Evolutionary conservation across 2,113 vertebrate species (phyloP), one percentile per base, ranked within the genome.

Genomic region (Columbina picui): DNA sequence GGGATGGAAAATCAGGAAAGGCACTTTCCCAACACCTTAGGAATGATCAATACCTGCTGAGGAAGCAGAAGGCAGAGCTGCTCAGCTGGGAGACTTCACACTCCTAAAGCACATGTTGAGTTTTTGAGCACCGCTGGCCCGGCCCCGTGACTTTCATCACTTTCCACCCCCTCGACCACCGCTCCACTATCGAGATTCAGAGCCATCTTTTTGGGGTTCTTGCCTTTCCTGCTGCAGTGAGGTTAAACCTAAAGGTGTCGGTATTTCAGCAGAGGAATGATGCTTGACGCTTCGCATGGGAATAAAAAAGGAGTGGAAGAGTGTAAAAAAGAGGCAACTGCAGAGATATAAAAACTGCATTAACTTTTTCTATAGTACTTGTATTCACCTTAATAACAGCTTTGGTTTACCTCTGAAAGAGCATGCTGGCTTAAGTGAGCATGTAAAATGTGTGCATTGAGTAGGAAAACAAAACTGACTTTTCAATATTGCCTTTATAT

Each of bases 401-500:
- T 79, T 84, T 43, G 70, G 30, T 49, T 84, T 89, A 55, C 47
- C 38, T 53, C 21, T 75, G 69, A 32, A 80, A 32, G 47, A 38
- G 47, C 1, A 2, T 43, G 27, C 49, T 75, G 65, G 57, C 68
- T 85, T 69, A 65, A 97, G 60, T 25, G 65, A 78, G 59, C 55
- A 21, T 14, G 7, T 74, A 70, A 87, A 89, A 85, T 49, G 12
- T 1, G 1, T 8, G 8, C 22, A 0, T 73, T 83, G 79, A 32
- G 20, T 38, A 30, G 39, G 63, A 74, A 96, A 92, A 87, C 75
- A 93, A 56, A 94, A 50, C 32, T 39, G 84, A 20, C 49, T 86
- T 92, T 88, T 89, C 69, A 73, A 45, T 84, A 38, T 64, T 89
- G n/a, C 22, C 75, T 93, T 90, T 79, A 30, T 77, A 38, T 39